phyloP scores from a whole-genome alignment of 2,888 invertebrate genomes.

The Charanyca ferruginea region DNA sequence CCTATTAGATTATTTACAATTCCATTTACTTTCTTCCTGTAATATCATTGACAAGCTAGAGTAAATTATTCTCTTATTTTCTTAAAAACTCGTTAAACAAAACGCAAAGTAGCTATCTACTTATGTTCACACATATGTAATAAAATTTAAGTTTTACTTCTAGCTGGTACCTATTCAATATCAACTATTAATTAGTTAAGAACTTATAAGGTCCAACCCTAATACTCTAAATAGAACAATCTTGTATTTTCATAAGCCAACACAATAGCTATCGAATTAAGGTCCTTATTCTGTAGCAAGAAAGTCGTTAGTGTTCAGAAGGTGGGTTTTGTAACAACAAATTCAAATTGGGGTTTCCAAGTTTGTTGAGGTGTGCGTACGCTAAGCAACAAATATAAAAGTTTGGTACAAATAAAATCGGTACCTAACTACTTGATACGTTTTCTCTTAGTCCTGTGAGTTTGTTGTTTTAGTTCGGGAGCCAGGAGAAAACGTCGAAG shows the following conservation, averaged over 20 bases:
- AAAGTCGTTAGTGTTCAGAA: neutral
- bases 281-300: neutral
- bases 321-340: neutral
- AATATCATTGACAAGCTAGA: neutral
- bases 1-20: no score
- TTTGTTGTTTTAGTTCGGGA: no score
- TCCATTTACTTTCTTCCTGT: no score
- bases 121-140: conserved; percentile 2
- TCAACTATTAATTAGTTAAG: conserved; percentile 39
- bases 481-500: no score
- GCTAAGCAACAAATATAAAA: conserved; percentile 18
- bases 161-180: conserved; percentile 7
- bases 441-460: conserved; percentile 6
- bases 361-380: conserved; percentile 2
- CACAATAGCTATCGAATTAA: neutral
- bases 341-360: conserved; percentile 7
- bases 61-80: neutral
- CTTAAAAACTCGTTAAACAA: conserved; percentile 1
- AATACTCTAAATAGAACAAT: conserved; percentile 14
- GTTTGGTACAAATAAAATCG: conserved; percentile 23
- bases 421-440: conserved; percentile 17
- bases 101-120: neutral
- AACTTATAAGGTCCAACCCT: conserved; percentile 12
- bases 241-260: neutral
- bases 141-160: no score